Evolutionary conservation across 1,140 invertebrate genomes (phyloP).

Genomic region (Drosophila santomea): DNA sequence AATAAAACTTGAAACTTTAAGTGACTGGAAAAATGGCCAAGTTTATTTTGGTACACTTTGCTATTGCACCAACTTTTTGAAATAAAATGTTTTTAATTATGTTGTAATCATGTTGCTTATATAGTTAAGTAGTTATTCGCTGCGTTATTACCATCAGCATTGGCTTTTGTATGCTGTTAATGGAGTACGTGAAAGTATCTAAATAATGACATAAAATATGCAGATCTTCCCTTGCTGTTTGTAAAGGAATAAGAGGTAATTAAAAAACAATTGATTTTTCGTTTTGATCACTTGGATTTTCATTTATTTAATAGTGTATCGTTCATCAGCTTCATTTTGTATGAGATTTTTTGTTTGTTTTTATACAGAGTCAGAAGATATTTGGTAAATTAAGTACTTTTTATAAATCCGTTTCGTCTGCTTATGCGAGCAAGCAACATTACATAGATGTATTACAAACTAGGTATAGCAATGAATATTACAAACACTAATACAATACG

Average conservation of each 20-base stretch:
- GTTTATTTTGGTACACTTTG: too few relatives aligned
- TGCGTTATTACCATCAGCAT: not conserved
- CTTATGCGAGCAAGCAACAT: conserved; percentile 66
- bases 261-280: conserved; percentile 18
- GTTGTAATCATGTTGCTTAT: not conserved
- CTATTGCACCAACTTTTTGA: not conserved
- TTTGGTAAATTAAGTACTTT: conserved; percentile 83
- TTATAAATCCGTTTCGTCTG: conserved; percentile 79
- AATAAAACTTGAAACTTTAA: not conserved
- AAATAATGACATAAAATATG: too few relatives aligned
- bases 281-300: conserved; percentile 73
- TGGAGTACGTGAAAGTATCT: too few relatives aligned
- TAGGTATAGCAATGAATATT: conserved; percentile 73
- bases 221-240: not conserved
- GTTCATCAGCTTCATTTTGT: conserved; percentile 75
- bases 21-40: not conserved
- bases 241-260: not conserved
- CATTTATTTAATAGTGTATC: conserved; percentile 42
- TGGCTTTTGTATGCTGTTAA: too few relatives aligned
- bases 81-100: not conserved
- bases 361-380: conserved; percentile 75
- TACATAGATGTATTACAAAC: conserved; percentile 58
- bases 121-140: not conserved
- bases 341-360: conserved; percentile 53
- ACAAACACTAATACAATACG: conserved; percentile 77